These are phyloP conservation scores for Podocnemis expansa DNA, from an alignment of 2,113 vertebrate genomes.

Conservation along the genomic window DNA sequence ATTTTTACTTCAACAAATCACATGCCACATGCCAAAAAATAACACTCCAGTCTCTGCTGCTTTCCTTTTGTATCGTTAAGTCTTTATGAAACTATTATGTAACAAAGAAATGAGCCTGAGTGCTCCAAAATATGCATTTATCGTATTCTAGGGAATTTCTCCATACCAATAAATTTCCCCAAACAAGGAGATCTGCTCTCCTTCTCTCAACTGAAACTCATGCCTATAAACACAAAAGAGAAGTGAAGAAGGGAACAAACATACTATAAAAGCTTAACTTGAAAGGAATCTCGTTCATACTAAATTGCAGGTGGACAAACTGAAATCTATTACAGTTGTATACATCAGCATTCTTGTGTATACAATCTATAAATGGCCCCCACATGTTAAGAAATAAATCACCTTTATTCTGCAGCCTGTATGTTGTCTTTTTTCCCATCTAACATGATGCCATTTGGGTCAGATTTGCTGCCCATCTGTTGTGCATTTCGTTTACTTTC, in stretches of 20 bases:
- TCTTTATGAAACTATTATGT: neutral
- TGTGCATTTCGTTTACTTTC: neutral
- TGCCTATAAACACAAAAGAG: neutral
- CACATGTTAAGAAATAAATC: slow-evolving; percentile 37
- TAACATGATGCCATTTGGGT: neutral
- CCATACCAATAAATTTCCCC: neutral
- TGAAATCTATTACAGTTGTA: neutral
- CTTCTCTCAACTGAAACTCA: neutral
- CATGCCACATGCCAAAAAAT: slow-evolving; percentile 27
- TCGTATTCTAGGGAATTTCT: neutral
- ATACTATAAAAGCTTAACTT: neutral
- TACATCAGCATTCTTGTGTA: neutral
- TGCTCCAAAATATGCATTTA: neutral
- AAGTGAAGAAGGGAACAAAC: neutral
- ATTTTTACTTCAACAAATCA: slow-evolving; percentile 70
- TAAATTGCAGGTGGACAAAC: neutral
- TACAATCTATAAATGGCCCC: neutral
- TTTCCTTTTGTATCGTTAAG: neutral
- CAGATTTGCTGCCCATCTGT: neutral
- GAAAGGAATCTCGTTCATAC: neutral
- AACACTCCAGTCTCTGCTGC: neutral
- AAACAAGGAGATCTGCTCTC: neutral
- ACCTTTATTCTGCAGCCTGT: slow-evolving; percentile 14
- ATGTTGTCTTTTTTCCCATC: neutral
- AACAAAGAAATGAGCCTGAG: neutral